Evolutionary conservation across 2,113 vertebrate genomes (phyloP).

Genomic region (Halichoerus grypus): DNA sequence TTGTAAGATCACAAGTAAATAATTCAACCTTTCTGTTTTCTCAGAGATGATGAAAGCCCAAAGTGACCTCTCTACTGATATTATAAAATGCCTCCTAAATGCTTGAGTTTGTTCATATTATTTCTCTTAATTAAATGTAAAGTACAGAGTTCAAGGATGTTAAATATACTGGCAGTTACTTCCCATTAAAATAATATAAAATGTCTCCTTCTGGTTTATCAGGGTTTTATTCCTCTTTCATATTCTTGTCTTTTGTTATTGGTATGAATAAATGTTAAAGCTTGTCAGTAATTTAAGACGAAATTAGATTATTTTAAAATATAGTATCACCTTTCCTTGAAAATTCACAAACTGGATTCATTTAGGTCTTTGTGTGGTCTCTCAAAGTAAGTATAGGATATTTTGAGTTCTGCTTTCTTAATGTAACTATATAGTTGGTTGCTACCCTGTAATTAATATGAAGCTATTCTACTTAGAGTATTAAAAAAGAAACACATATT

Average conservation of each 20-base stretch:
- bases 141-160: not conserved
- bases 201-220: not conserved
- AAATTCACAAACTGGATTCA: not conserved
- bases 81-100: not conserved
- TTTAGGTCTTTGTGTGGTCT: not conserved
- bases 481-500: not conserved
- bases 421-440: not conserved
- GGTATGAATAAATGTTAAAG: not conserved
- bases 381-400: not conserved
- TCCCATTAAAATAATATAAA: not conserved
- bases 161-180: not conserved
- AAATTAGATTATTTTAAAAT: conserved; percentile 25
- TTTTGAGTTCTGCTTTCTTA: not conserved
- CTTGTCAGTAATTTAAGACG: not conserved
- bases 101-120: not conserved
- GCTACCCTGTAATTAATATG: conserved; percentile 6
- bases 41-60: not conserved
- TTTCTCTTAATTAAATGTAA: not conserved
- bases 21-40: not conserved
- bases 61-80: not conserved
- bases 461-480: not conserved
- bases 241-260: not conserved
- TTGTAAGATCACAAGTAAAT: not conserved
- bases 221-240: not conserved
- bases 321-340: not conserved